Conservation (phyloP, 2,113 vertebrate genomes). For the Nanger granti region DNA sequence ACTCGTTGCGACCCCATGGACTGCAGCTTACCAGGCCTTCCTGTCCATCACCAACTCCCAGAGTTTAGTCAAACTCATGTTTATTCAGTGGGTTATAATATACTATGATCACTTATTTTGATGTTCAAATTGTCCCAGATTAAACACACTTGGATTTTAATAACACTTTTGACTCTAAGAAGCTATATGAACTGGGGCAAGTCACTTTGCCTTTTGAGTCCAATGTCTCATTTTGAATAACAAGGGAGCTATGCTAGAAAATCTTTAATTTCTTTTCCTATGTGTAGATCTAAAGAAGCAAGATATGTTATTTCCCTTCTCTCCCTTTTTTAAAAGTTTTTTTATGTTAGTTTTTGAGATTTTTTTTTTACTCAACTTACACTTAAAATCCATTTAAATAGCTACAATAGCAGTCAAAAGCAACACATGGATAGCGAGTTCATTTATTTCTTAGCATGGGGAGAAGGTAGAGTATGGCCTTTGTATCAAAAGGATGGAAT, state of each 20-base stretch:
- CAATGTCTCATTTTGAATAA: neutral
- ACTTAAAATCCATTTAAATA: neutral
- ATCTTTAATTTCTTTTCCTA: neutral
- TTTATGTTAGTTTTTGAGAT: neutral
- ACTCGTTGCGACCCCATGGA: neutral
- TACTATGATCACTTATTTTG: neutral
- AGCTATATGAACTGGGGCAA: neutral
- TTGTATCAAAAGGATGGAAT: conserved; percentile 30
- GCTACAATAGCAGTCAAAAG: neutral
- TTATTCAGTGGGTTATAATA: neutral
- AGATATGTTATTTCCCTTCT: neutral
- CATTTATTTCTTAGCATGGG: conserved; percentile 26
- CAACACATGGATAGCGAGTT: neutral
- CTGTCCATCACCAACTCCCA: neutral
- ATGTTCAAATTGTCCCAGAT: neutral
- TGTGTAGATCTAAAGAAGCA: neutral
- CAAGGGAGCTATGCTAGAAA: neutral
- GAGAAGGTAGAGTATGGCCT: neutral
- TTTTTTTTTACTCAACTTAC: neutral
- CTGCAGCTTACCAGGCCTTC: neutral
- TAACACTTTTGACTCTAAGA: neutral
- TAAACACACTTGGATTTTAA: conserved; percentile 22
- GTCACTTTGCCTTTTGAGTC: neutral
- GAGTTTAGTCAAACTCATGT: neutral
- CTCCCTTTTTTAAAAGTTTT: neutral